A percentile compares a stretch with the other conserved stretches of the same genome.
Evolutionary conservation across 2,113 vertebrate species (phyloP).

Genomic region (Myiozetetes cayanensis): DNA sequence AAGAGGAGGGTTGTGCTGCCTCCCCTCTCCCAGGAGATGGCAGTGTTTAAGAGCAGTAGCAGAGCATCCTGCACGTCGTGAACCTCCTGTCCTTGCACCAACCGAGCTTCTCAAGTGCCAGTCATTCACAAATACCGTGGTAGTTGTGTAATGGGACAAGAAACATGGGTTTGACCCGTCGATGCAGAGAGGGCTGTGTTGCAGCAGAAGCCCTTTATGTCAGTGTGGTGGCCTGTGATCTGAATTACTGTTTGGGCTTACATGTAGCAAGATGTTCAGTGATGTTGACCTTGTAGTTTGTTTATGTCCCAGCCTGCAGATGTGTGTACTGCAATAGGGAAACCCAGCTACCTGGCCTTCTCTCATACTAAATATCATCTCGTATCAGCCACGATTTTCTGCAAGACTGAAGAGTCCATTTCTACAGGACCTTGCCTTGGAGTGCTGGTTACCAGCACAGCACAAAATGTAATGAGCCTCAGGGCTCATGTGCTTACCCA

Average conservation of each 20-base stretch:
- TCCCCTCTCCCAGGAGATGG: constrained; percentile 52
- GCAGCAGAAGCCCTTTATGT: background rate
- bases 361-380: background rate
- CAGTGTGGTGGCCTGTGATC: background rate
- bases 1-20: constrained; percentile 1
- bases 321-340: background rate
- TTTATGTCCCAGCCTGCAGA: background rate
- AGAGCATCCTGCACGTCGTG: background rate
- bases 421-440: background rate
- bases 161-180: background rate
- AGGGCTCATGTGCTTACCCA: background rate
- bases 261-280: background rate
- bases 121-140: background rate
- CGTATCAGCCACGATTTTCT: background rate
- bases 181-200: background rate
- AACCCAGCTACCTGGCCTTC: background rate
- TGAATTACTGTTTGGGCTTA: background rate
- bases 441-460: rapidly evolving
- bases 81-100: background rate
- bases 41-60: constrained; percentile 62
- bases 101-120: background rate
- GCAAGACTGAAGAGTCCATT: background rate
- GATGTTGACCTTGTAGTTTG: background rate
- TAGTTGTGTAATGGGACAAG: background rate
- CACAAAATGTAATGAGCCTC: background rate